Conservation (phyloP, 2,888 invertebrate genomes). For the Phengaris arion region DNA sequence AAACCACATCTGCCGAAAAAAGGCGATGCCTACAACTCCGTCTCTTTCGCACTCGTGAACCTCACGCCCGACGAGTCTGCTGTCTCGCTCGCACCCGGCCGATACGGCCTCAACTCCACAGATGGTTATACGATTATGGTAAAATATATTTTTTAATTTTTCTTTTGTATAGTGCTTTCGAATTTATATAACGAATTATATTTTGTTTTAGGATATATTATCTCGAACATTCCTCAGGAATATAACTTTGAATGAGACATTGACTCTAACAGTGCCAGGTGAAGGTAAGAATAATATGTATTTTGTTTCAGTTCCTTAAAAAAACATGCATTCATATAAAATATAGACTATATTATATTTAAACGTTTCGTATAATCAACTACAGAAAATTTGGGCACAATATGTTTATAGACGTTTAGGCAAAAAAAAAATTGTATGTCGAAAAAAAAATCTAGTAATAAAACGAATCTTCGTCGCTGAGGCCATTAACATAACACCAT, state of each 20-base stretch:
- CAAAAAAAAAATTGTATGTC: too few relatives aligned
- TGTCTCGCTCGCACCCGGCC: conserved; percentile 48
- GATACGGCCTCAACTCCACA: conserved; percentile 52
- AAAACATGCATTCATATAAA: too few relatives aligned
- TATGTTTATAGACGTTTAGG: too few relatives aligned
- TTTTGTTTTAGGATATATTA: conserved; percentile 57
- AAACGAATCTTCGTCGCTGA: too few relatives aligned
- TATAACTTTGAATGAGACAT: conserved; percentile 39
- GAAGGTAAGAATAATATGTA: conserved; percentile 39
- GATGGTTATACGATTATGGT: conserved; percentile 63
- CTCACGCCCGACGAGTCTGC: conserved; percentile 33
- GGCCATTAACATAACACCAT: too few relatives aligned
- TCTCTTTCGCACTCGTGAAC: conserved; percentile 79
- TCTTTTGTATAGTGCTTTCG: neutral
- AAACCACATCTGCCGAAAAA: conserved; percentile 75
- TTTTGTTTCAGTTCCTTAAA: neutral
- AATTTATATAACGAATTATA: neutral
- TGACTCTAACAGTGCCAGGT: conserved; percentile 37
- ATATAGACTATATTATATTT: too few relatives aligned
- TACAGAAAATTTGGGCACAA: too few relatives aligned
- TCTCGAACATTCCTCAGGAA: conserved; percentile 43
- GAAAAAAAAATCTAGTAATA: too few relatives aligned
- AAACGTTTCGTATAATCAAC: too few relatives aligned
- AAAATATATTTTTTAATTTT: conserved; percentile 36
- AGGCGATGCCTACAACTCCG: conserved; percentile 64